These are phyloP conservation scores for Coleophora flavipennella DNA, from an alignment of 2,888 invertebrate species.

Conservation along the genomic window DNA sequence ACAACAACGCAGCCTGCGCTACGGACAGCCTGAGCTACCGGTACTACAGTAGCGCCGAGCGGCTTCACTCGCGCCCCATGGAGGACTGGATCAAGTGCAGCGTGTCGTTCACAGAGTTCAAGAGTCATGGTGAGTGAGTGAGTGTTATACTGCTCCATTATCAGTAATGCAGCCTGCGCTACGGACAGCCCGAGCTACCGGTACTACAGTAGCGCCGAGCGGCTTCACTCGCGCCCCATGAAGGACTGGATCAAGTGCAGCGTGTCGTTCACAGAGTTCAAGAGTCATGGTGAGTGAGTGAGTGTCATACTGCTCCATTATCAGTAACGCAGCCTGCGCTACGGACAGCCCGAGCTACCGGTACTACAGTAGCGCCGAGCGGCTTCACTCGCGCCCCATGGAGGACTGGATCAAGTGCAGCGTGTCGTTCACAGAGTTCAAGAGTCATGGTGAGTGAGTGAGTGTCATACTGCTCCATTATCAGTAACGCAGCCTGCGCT, in stretches of 20 bases:
- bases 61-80: constrained; percentile 72
- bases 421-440: constrained; percentile 65
- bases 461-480: too few relatives aligned
- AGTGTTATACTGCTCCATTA: too few relatives aligned
- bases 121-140: constrained; percentile 29
- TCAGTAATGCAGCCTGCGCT: constrained; percentile 62
- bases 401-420: constrained; percentile 78
- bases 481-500: constrained; percentile 62
- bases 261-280: constrained; percentile 65
- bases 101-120: constrained; percentile 65
- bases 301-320: too few relatives aligned
- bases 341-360: constrained; percentile 69
- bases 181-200: constrained; percentile 69
- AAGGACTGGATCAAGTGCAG: constrained; percentile 78
- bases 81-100: constrained; percentile 78
- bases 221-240: constrained; percentile 72
- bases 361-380: constrained; percentile 71
- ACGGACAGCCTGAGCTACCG: constrained; percentile 69
- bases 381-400: constrained; percentile 72
- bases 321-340: constrained; percentile 62
- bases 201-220: constrained; percentile 71
- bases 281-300: constrained; percentile 29
- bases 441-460: constrained; percentile 29
- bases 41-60: constrained; percentile 71
- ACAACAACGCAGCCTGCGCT: constrained; percentile 63